Base-by-base conservation (phyloP, 2,888 invertebrate species). In the Lasioglossum morio region DNA sequence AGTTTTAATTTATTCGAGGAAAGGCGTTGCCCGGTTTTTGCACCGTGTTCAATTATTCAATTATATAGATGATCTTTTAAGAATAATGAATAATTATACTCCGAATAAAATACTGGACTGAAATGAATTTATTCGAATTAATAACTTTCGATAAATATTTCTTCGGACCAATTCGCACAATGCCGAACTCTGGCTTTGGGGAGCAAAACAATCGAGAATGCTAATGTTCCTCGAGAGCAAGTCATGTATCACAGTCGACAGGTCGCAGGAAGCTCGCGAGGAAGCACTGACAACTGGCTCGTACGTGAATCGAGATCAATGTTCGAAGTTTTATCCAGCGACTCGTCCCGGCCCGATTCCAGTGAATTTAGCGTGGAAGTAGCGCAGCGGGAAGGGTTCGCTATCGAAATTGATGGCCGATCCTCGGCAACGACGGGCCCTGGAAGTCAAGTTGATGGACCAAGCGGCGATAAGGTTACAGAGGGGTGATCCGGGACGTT, bases 361-460 rank as follows among this genome's bases (percentile, higher is more conserved):
- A 63, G 82, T 60, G 77, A 79, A 89, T 82, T 77, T 85, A 84
- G 69, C n/a, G 74, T 19, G 43, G 69, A 77, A 60, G 81, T 63
- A 63, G 70, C 23, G 19, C 14, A 46, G 23, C 34, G 5, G 27
- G 43, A 27, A n/a, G 70, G 75, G 92, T 91, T 91, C 89, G 87
- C 91, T 88, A 88, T 88, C 81, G 85, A 92, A 94, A 94, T 94
- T 94, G 93, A 94, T 94, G 92, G 91, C 86, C 89, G 86, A 90
- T 89, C 89, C 85, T 19, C 90, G 89, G 90, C 89, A 88, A 79
- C 90, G 91, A 87, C 90, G 90, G 89, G 90, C 8, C 91, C 82
- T 53, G 89, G 74, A 90, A 92, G 92, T 91, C 92, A 92, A 92
- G 92, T 93, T 92, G 93, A 94, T 93, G 93, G 92, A 93, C 94